A percentile compares a stretch with the other conserved stretches of the same genome.
Evolutionary conservation across 2,797 vertebrate genomes (phyloP).

Genomic region (Prunella strophiata): DNA sequence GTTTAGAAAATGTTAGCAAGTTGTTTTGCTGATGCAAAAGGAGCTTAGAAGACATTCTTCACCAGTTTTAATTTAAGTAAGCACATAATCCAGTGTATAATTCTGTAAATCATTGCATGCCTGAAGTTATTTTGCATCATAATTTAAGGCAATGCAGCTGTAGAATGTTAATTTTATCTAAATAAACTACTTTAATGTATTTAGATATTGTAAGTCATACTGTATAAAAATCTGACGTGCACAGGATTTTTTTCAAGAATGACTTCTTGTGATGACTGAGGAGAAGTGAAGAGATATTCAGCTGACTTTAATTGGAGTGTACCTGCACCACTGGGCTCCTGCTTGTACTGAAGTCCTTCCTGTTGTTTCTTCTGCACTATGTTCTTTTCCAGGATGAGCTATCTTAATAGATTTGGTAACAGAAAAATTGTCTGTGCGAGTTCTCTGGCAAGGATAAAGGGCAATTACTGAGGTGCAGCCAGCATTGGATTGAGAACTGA

Average conservation of each 20-base stretch:
- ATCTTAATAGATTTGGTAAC: background rate
- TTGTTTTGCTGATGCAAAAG: constrained; percentile 49
- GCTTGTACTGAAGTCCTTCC: background rate
- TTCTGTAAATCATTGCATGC: constrained; percentile 55
- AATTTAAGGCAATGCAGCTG: constrained; percentile 12
- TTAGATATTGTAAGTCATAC: background rate
- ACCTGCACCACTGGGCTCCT: background rate
- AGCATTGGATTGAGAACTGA: background rate
- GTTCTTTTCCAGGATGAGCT: constrained; percentile 20
- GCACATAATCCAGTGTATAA: constrained; percentile 44
- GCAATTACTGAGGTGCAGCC: background rate
- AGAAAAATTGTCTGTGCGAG: background rate
- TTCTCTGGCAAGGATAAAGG: background rate
- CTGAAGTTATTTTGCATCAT: constrained; percentile 47
- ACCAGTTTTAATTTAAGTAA: constrained; percentile 52
- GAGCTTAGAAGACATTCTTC: constrained; percentile 35
- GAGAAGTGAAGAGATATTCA: background rate
- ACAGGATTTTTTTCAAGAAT: background rate
- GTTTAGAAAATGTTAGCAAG: background rate
- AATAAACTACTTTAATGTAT: constrained; percentile 1
- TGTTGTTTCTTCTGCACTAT: background rate
- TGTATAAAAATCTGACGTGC: background rate
- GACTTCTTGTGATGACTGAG: background rate
- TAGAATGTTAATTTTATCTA: constrained; percentile 47
- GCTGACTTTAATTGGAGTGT: background rate